Percentiles rank a stretch among this genome's conserved stretches.
Conservation (phyloP, 2,888 invertebrate genomes). For the Rhingia campestris region DNA sequence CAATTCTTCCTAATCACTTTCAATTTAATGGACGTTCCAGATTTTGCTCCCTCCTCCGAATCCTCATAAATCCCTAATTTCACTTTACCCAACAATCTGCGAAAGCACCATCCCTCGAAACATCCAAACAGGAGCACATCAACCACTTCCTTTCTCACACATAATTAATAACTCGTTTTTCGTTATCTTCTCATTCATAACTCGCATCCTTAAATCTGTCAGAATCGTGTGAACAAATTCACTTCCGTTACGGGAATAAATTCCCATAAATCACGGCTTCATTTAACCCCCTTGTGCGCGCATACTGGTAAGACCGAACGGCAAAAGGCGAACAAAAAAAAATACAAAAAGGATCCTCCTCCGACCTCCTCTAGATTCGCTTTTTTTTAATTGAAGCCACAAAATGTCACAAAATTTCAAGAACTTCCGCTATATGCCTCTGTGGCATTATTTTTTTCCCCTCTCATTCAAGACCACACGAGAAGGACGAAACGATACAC, state of each 20-base stretch:
- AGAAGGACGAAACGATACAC: conserved; percentile 13
- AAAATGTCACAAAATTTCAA: conserved; percentile 71
- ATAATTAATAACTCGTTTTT: conserved; percentile 66
- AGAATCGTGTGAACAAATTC: conserved; percentile 72
- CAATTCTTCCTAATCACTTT: too few relatives aligned
- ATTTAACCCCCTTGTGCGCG: conserved; percentile 16
- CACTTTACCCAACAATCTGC: conserved; percentile 30
- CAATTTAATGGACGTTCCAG: too few relatives aligned
- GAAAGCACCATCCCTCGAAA: not conserved
- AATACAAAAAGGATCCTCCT: conserved; percentile 10
- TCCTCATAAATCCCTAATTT: not conserved
- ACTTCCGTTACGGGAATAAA: conserved; percentile 69
- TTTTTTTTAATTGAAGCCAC: conserved; percentile 70
- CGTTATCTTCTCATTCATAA: conserved; percentile 41
- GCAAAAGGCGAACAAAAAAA: conserved; percentile 10
- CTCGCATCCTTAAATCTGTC: conserved; percentile 54
- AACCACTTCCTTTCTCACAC: conserved; percentile 60
- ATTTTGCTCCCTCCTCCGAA: too few relatives aligned
- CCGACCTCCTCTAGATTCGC: not conserved
- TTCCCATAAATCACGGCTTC: conserved; percentile 70
- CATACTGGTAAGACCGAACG: not conserved
- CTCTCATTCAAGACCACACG: conserved; percentile 11
- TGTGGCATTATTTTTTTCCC: not conserved
- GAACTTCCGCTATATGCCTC: conserved; percentile 57
- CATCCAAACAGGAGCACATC: not conserved